Percentiles rank a stretch among this genome's conserved stretches.
phyloP scores from a whole-genome alignment of 2,113 vertebrate genomes.

The Cichladusa arquata region DNA sequence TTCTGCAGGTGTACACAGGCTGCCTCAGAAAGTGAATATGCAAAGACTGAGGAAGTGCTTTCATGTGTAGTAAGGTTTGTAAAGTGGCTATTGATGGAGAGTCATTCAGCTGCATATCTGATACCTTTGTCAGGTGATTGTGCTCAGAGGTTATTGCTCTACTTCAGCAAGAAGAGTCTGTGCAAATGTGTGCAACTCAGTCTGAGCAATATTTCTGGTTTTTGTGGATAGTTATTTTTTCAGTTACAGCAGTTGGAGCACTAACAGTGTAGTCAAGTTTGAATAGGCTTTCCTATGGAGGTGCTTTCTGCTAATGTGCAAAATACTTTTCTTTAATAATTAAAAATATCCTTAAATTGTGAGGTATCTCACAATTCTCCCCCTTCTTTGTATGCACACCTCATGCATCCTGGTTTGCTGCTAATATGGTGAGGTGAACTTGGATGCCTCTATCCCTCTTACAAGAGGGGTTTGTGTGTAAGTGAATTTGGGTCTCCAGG shows the following conservation, averaged over 20 bases:
- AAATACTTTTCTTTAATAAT: neutral
- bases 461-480: neutral
- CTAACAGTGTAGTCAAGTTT: neutral
- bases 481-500: neutral
- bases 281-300: neutral
- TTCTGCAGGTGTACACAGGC: neutral
- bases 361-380: neutral
- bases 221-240: too few species aligned
- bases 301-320: neutral
- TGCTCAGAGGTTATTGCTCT: neutral
- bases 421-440: neutral
- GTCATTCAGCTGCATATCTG: neutral
- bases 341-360: neutral
- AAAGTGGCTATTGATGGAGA: neutral
- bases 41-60: neutral
- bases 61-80: neutral
- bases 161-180: neutral
- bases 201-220: neutral
- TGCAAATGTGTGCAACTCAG: neutral
- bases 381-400: neutral
- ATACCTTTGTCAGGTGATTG: neutral
- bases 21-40: neutral
- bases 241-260: accelerated
- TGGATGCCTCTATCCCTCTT: neutral
- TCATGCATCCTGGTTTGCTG: neutral